A percentile compares a stretch with the other conserved stretches of the same genome.
Evolutionary conservation across 2,888 invertebrate species (phyloP).

Genomic region (Ceraclea dissimilis): DNA sequence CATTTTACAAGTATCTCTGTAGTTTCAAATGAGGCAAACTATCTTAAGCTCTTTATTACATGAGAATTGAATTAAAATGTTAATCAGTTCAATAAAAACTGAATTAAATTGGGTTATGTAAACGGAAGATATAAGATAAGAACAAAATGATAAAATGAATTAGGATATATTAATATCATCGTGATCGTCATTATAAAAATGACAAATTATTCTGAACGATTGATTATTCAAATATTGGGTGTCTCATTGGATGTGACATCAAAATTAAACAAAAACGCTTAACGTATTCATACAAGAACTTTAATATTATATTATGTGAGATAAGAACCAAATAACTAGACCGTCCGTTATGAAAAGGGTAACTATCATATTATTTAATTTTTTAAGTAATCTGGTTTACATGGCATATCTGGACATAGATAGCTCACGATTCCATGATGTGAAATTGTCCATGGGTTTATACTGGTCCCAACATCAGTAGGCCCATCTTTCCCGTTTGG

Average conservation of each 20-base stretch:
- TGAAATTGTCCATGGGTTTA: no score
- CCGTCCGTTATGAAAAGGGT: no score
- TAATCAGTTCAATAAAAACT: neutral
- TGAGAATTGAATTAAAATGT: neutral
- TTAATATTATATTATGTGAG: no score
- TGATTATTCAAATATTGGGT: slow-evolving; percentile 15
- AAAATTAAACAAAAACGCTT: slow-evolving; percentile 16
- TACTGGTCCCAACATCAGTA: no score
- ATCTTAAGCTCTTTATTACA: neutral
- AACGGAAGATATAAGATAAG: slow-evolving; percentile 1
- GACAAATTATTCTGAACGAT: slow-evolving; percentile 16
- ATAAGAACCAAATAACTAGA: no score
- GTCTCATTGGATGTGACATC: slow-evolving; percentile 12
- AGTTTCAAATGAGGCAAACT: neutral
- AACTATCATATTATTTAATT: no score
- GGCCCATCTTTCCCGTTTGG: no score
- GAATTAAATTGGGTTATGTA: slow-evolving; percentile 1
- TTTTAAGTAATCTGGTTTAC: no score
- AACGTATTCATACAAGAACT: neutral
- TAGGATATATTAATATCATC: neutral
- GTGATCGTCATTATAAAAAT: neutral
- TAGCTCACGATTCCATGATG: no score
- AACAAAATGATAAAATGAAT: slow-evolving; percentile 7
- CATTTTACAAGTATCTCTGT: neutral
- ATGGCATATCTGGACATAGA: no score